Evolutionary conservation across 2,113 vertebrate species (phyloP).

Genomic region (Osmerus eperlanus): DNA sequence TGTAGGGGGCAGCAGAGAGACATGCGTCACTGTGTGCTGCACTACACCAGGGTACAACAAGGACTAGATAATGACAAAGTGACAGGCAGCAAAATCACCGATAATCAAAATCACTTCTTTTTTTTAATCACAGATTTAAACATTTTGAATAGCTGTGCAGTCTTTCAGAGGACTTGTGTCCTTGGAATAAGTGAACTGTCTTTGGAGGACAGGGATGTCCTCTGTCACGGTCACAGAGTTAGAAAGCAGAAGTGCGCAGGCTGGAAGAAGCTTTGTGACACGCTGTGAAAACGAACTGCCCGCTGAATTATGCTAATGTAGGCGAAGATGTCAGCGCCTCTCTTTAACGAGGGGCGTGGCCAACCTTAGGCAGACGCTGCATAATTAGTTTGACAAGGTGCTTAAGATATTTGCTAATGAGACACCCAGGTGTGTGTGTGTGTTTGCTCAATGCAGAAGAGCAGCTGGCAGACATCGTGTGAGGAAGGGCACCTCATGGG

Average conservation of each 20-base stretch:
- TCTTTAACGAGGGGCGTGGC: constrained; percentile 35
- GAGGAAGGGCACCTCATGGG: constrained; percentile 46
- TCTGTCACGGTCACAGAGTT: constrained; percentile 17
- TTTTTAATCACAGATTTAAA: too few relatives aligned
- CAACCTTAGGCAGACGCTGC: constrained; percentile 41
- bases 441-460: constrained; percentile 20
- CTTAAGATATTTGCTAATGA: constrained; percentile 59
- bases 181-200: not conserved
- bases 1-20: constrained; percentile 50
- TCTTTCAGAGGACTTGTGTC: constrained; percentile 1
- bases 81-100: too few relatives aligned
- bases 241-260: constrained; percentile 23
- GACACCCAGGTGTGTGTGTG: constrained; percentile 37
- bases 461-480: constrained; percentile 49
- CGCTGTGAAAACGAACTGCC: constrained; percentile 55
- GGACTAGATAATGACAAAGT: too few relatives aligned
- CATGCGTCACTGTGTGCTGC: not conserved
- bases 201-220: constrained; percentile 43
- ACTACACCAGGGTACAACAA: not conserved
- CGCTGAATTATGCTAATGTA: constrained; percentile 64
- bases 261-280: constrained; percentile 51
- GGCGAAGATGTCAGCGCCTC: constrained; percentile 63
- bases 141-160: too few relatives aligned
- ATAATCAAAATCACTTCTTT: too few relatives aligned
- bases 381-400: constrained; percentile 68